Base-by-base conservation (phyloP, 2,797 vertebrate genomes). In the Podarcis lilfordi region DNA sequence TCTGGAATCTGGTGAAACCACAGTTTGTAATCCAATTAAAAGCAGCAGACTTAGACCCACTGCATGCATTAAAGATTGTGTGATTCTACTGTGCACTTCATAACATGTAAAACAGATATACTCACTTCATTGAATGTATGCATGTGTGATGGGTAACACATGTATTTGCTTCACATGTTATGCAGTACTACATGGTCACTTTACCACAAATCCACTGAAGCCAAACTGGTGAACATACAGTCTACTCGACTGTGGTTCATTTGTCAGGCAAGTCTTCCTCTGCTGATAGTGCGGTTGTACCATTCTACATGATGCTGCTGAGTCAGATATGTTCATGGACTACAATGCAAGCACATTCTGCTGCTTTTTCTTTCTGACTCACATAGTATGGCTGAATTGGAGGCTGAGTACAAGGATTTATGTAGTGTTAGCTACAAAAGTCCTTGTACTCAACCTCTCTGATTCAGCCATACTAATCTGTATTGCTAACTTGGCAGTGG, bases 341-440 rank as follows among this genome's bases (percentile, higher is more conserved):
- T 35, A 19, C 23, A 32, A 80, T 69, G n/a, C 37, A 82, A 72
- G 35, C 17, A 59, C 4, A 40, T 40, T 80, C 50, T 72, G 8
- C 32, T 86, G 8, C 32, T 86, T 32, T 86, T 86, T 86, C n/a
- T 68, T 86, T 72, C 37, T 66, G 23, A 75, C 40, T 27, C 35
- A 75, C 19, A 25, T 21, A 55, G 50, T 55, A 55, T 55, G 50
- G 50, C 50, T 15, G 50, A 55, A 55, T 4, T 3, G 13, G 50
- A 15, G 50, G 50, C 13, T 15, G 50, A 55, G 50, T 55, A 15
- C 50, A 55, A 55, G 13, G 50, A 55, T 55, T 55, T 55, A 55
- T 55, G 50, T 55, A 55, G 50, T 55, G 50, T 55, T 55, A 50
- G 11, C 23, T 86, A 66, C 66, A 13, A 13, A 74, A 17, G 40